A percentile compares a stretch with the other conserved stretches of the same genome.
phyloP scores from a whole-genome alignment of 2,113 vertebrate genomes.

The Perccottus glenii region DNA sequence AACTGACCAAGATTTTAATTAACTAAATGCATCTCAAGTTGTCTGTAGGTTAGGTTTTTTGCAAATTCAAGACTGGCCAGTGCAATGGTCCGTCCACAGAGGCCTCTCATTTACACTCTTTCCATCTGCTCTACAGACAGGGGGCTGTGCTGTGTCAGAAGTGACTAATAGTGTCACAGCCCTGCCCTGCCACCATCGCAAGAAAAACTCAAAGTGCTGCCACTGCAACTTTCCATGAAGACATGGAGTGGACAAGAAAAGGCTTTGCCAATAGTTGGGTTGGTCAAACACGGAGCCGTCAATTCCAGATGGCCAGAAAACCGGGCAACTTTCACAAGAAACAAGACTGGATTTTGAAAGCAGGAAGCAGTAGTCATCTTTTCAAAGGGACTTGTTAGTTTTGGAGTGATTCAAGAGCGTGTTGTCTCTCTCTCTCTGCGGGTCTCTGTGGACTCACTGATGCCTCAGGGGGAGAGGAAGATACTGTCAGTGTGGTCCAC shows the following conservation, averaged over 20 bases:
- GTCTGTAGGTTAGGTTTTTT: slow-evolving; percentile 6
- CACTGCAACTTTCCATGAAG: slow-evolving; percentile 46
- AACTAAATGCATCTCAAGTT: not conserved
- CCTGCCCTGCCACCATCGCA: slow-evolving; percentile 38
- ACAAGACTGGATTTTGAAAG: slow-evolving; percentile 45
- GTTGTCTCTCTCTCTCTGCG: slow-evolving; percentile 38
- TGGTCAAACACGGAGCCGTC: slow-evolving; percentile 49
- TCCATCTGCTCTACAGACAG: slow-evolving; percentile 61
- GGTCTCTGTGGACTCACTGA: slow-evolving; percentile 49
- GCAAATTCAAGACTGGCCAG: slow-evolving; percentile 36
- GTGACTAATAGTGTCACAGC: slow-evolving; percentile 69
- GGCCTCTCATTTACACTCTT: slow-evolving; percentile 60
- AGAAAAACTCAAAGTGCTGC: slow-evolving; percentile 66
- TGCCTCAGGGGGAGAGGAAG: slow-evolving; percentile 52
- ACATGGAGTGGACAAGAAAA: slow-evolving; percentile 18
- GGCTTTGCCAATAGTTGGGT: slow-evolving; percentile 52
- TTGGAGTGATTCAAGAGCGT: slow-evolving; percentile 52
- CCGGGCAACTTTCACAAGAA: slow-evolving; percentile 18
- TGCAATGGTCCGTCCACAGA: slow-evolving; percentile 29
- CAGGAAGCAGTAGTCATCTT: slow-evolving; percentile 33
- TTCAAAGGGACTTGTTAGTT: slow-evolving; percentile 49
- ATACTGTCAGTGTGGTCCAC: slow-evolving; percentile 49
- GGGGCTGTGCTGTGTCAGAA: slow-evolving; percentile 68
- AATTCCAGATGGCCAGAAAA: slow-evolving; percentile 36
- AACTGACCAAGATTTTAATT: no score